Base-by-base conservation (phyloP, 2,888 invertebrate species). In the Drosophila silvestris region DNA sequence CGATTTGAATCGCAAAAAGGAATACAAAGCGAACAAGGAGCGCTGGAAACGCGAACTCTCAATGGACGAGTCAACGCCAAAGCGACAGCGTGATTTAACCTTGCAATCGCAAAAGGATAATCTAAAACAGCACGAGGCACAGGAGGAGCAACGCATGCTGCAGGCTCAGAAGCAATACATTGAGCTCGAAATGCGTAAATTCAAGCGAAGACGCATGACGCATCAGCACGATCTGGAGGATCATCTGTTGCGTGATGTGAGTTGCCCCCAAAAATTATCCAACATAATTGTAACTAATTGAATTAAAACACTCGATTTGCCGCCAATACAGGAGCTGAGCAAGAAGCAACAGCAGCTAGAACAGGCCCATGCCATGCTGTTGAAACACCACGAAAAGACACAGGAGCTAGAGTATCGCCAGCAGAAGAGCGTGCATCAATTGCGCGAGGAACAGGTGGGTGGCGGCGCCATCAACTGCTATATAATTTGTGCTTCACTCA, bases 1-100 rank as follows among this genome's bases (percentile, higher is more conserved):
- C 93, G 97, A 97, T 92, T 95, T 97, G 84, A 97, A 97, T 93
- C 98, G 98, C 94, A 98, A 99, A 94, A 97, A 97, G 93, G 99
- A 99, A 94, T 99, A 99, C 94, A 97, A 97, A 94, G 97, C 97
- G 60, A 98, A 97, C 93, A 99, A 99, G 94, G 99, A 99, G 92
- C 94, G 98, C 86, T 98, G 98, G 97, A 99, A 99, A 96, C 95
- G 97, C 89, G 98, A 98, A 92, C 95, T 98, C 79, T 97, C 97
- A 56, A 96, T 97, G 95, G 98, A 98, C 93, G 98, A 98, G 93
- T 96, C 97, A 65, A 98, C 98, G 90, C 97, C 98, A 64, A 98
- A 98, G 94, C 95, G 98, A 90, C 97, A 98, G 94, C 95, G 97
- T 82, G 98, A 98, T 93, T 97, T 97, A 77, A 97, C 97, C 70